These are phyloP conservation scores for Drosophila neonasuta DNA, from an alignment of 2,888 invertebrate species.

Conservation along the genomic window DNA sequence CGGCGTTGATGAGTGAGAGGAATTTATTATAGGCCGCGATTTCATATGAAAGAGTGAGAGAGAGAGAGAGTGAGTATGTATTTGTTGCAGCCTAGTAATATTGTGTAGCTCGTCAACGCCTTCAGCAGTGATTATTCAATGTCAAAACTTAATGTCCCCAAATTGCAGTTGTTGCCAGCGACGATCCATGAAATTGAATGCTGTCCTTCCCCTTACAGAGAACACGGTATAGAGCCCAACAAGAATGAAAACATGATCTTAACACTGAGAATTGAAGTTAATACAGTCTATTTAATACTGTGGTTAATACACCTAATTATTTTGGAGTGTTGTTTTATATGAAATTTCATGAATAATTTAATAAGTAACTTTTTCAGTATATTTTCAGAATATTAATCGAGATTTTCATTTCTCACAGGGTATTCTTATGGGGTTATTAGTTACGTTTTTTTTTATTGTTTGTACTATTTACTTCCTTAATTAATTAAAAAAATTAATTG, in stretches of 20 bases:
- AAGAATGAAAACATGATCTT: not conserved
- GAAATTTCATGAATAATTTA: no score
- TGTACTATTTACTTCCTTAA: no score
- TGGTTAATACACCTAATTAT: no score
- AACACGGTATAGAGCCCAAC: not conserved
- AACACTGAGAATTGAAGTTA: not conserved
- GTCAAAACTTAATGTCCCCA: conserved; percentile 73
- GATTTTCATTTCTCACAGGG: no score
- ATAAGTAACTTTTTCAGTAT: no score
- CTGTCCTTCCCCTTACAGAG: conserved; percentile 19
- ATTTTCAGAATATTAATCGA: no score
- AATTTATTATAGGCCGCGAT: conserved; percentile 72
- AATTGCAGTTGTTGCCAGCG: conserved; percentile 72
- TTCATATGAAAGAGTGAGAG: conserved; percentile 38
- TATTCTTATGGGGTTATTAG: no score
- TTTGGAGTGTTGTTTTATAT: no score
- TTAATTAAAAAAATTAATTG: no score
- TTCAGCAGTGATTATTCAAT: conserved; percentile 71
- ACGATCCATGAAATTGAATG: conserved; percentile 72
- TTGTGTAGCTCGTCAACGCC: conserved; percentile 66
- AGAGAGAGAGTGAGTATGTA: conserved; percentile 12
- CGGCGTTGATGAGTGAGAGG: conserved; percentile 64
- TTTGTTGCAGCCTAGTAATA: conserved; percentile 12
- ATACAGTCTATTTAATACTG: no score
- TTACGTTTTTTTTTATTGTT: no score